These are phyloP conservation scores for Sinelater perroti DNA, from an alignment of 2,888 invertebrate species.

Conservation along the genomic window DNA sequence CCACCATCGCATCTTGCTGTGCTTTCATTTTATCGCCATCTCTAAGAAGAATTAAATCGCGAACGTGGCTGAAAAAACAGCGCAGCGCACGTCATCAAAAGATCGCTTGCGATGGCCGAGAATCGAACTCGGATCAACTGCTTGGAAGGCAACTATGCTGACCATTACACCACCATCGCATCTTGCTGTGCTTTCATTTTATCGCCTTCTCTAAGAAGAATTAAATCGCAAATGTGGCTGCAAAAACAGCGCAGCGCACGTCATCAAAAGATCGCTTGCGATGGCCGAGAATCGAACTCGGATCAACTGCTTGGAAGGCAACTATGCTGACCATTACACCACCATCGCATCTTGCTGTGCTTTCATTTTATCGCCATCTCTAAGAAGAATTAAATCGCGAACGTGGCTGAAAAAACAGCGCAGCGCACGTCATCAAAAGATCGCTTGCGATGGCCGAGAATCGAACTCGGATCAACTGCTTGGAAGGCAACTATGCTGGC, in stretches of 20 bases:
- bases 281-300: conserved; percentile 63
- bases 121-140: conserved; percentile 63
- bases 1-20: conserved; percentile 62
- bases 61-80: too few relatives aligned
- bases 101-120: conserved; percentile 63
- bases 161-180: conserved; percentile 62
- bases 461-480: conserved; percentile 63
- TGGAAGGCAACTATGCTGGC: conserved; percentile 63
- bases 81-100: too few relatives aligned
- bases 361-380: too few relatives aligned
- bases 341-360: conserved; percentile 57
- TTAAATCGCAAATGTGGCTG: too few relatives aligned
- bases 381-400: background rate
- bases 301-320: conserved; percentile 63
- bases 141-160: conserved; percentile 63
- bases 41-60: too few relatives aligned
- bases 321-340: conserved; percentile 62
- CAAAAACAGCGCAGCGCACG: background rate
- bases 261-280: conserved; percentile 48
- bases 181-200: too few relatives aligned
- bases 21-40: too few relatives aligned
- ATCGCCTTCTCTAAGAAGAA: too few relatives aligned
- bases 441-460: conserved; percentile 62
- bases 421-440: background rate
- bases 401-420: background rate